Evolutionary conservation across 1,140 invertebrate genomes (phyloP), one percentile per base, ranked within the genome.

Genomic region (Triops cancriformis): DNA sequence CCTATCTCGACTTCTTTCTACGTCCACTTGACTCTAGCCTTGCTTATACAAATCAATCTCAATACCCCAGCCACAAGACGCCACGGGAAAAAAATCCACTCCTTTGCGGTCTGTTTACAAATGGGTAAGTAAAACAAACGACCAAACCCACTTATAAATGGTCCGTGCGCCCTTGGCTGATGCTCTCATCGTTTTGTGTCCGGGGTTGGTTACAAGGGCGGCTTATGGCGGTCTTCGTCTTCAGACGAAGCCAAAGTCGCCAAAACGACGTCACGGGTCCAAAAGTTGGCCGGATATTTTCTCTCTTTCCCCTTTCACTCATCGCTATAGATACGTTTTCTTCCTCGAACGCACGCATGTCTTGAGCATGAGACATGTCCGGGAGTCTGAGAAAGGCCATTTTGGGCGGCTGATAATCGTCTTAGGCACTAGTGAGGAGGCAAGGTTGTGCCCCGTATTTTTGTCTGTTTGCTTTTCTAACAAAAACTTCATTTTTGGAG

Each of bases 21-120:
- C 51, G 51, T 64, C 51, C 51, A 64, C 51, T 64, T 64, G 51
- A 64, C 51, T 23, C 10, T 14, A 64, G 51, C 51, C 51, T 64
- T 64, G 51, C 18, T 64, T 64, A 64, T 64, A 64, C 51, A 64
- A 64, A 64, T 64, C 51, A 64, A 64, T 64, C 51, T 64, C 23
- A 23, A 64, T 64, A 64, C 31, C 31, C 31, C 18, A 64, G 51
- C 51, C 18, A 64, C 51, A 64, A 64, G 23, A 64, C 51, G 51
- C 51, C 18, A 23, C n/a, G n/a, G 23, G 6, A 64, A 64, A 64
- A 64, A 64, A 3, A 0, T 11, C 6, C n/a, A 3, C 23, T 64
- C 23, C 23, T 64, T n/a, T 64, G 51, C 51, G 51, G 51, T 64
- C 23, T 64, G 51, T 64, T 12, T 64, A 64, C 18, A 64, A 64